Percentiles rank a stretch among this genome's conserved stretches.
Evolutionary conservation across 1,140 invertebrate species (phyloP).

Genomic region (Pseudomyrmex sp.): DNA sequence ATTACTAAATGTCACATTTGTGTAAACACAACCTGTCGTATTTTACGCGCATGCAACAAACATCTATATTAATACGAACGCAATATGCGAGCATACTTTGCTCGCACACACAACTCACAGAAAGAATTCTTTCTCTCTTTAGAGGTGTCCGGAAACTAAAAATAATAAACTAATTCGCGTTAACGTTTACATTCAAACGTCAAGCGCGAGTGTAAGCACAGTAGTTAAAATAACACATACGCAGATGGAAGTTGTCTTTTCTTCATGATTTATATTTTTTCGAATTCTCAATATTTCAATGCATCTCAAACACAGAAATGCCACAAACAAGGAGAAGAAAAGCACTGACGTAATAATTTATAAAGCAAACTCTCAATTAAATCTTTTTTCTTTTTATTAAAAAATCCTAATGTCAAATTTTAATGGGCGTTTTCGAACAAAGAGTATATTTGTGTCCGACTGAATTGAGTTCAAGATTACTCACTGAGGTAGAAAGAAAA

Average conservation of each 20-base stretch:
- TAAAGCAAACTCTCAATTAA: neutral
- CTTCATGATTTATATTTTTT: neutral
- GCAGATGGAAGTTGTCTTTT: conserved; percentile 29
- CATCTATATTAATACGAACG: conserved; percentile 31
- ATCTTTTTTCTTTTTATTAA: no score
- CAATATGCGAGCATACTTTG: conserved; percentile 38
- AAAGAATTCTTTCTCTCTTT: neutral
- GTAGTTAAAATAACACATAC: conserved; percentile 30
- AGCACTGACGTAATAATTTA: no score
- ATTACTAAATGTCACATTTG: conserved; percentile 8
- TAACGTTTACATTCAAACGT: conserved; percentile 46
- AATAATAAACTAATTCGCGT: conserved; percentile 55
- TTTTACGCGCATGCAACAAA: conserved; percentile 27
- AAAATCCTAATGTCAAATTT: no score
- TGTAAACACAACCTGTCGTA: conserved; percentile 23
- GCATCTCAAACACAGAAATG: neutral
- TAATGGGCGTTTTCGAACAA: no score
- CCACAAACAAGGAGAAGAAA: neutral
- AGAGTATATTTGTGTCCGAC: neutral
- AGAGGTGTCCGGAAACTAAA: conserved; percentile 37
- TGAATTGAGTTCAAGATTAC: conserved; percentile 10
- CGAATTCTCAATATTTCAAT: neutral
- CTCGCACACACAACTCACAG: no score
- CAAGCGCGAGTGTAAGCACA: conserved; percentile 15
- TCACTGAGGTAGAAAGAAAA: conserved; percentile 14